These are phyloP conservation scores for Gymnocypris eckloni DNA, from an alignment of 2,797 vertebrate genomes.

Conservation along the genomic window DNA sequence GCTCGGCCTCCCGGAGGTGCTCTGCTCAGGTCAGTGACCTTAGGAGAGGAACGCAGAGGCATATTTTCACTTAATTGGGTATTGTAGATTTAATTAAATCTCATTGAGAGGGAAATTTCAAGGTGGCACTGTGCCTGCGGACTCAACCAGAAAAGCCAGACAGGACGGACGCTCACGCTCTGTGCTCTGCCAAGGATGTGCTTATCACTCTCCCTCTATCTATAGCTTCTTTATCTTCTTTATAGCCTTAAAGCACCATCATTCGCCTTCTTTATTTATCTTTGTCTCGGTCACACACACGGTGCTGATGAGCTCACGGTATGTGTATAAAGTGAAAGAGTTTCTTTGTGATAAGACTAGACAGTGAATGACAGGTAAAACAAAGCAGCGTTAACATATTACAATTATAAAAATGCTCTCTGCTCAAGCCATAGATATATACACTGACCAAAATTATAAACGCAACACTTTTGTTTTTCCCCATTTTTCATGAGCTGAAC, in stretches of 20 bases:
- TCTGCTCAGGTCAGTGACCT: conserved; percentile 10
- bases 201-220: conserved; percentile 27
- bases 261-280: not conserved
- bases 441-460: too few species aligned
- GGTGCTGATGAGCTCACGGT: not conserved
- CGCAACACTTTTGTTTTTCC: too few species aligned
- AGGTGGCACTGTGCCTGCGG: conserved; percentile 40
- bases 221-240: conserved; percentile 42
- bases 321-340: conserved; percentile 7
- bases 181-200: conserved; percentile 23
- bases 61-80: conserved; percentile 49
- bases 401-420: not conserved
- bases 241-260: conserved; percentile 17
- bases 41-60: conserved; percentile 4
- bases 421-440: not conserved
- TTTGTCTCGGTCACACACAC: not conserved
- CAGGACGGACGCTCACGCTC: not conserved
- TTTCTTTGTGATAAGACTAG: not conserved
- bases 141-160: conserved; percentile 27
- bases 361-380: not conserved
- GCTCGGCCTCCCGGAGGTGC: not conserved
- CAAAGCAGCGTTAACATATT: not conserved
- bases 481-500: too few species aligned
- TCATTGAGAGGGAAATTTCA: conserved; percentile 39
- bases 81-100: conserved; percentile 52